Evolutionary conservation across 2,797 vertebrate species (phyloP).

Genomic region (Furcifer pardalis): DNA sequence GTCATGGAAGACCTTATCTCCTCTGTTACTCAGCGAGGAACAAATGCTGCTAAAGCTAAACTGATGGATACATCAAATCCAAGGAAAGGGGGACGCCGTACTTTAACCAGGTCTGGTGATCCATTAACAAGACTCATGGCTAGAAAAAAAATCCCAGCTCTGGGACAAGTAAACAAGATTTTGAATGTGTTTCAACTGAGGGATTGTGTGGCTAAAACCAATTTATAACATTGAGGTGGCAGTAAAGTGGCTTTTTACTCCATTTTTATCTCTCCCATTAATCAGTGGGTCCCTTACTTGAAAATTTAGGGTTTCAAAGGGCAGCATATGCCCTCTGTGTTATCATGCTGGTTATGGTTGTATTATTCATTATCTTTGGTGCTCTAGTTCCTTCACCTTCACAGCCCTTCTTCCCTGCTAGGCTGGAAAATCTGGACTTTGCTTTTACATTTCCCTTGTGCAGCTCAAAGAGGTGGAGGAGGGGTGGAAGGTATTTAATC

Average conservation of each 20-base stretch:
- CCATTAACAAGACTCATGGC: not conserved
- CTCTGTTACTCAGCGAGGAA: not conserved
- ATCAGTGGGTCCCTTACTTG: not conserved
- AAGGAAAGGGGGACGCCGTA: not conserved
- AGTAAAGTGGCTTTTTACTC: not conserved
- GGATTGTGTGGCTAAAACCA: not conserved
- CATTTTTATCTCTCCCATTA: slow-evolving; percentile 7
- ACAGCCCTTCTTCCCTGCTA: not conserved
- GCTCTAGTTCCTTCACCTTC: slow-evolving; percentile 6
- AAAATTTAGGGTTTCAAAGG: not conserved
- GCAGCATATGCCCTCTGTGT: not conserved
- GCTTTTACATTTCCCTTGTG: slow-evolving; percentile 32
- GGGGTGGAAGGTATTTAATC: slow-evolving; percentile 34
- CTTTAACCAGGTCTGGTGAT: not conserved
- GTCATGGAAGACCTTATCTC: not conserved
- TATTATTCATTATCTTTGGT: not conserved
- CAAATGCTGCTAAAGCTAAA: not conserved
- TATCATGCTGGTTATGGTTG: not conserved
- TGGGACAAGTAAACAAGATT: not conserved
- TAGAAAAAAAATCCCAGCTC: not conserved
- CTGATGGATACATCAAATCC: not conserved
- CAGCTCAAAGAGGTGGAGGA: not conserved
- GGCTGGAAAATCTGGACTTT: not conserved
- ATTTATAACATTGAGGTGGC: not conserved
- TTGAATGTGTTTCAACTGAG: slow-evolving; percentile 3